A percentile compares a stretch with the other conserved stretches of the same genome.
Conservation (phyloP, 2,113 vertebrate genomes). For the Hyperoodon ampullatus region DNA sequence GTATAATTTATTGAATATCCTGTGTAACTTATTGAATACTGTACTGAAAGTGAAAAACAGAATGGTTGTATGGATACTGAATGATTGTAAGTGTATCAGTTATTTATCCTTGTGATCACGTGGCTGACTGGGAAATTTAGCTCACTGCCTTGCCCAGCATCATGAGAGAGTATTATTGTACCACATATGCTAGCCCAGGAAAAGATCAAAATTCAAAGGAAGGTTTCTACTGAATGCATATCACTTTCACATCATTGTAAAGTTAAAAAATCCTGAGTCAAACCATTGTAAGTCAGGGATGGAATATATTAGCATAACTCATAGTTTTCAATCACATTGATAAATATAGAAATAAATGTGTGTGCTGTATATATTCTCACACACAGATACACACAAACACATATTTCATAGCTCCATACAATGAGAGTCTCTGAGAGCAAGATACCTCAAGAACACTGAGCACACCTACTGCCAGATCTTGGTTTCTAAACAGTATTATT, state of each 20-base stretch:
- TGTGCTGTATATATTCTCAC: neutral
- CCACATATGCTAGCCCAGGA: neutral
- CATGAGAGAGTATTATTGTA: neutral
- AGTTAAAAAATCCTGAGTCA: neutral
- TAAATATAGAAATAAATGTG: neutral
- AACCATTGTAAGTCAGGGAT: neutral
- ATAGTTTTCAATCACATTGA: neutral
- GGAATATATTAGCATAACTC: neutral
- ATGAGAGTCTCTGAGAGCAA: neutral
- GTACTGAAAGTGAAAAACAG: neutral
- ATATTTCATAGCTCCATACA: neutral
- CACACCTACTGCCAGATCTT: neutral
- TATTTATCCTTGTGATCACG: neutral
- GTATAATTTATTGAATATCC: neutral
- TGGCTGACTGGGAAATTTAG: neutral
- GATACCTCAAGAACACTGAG: neutral
- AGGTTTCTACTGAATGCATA: neutral
- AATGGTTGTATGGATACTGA: neutral
- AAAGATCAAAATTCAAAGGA: neutral
- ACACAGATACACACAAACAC: neutral
- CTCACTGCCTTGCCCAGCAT: neutral
- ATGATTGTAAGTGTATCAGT: neutral
- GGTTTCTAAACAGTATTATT: neutral
- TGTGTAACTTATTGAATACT: neutral
- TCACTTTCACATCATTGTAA: neutral